Conservation (phyloP, 1,140 invertebrate genomes). For the Ceratina calcarata region DNA sequence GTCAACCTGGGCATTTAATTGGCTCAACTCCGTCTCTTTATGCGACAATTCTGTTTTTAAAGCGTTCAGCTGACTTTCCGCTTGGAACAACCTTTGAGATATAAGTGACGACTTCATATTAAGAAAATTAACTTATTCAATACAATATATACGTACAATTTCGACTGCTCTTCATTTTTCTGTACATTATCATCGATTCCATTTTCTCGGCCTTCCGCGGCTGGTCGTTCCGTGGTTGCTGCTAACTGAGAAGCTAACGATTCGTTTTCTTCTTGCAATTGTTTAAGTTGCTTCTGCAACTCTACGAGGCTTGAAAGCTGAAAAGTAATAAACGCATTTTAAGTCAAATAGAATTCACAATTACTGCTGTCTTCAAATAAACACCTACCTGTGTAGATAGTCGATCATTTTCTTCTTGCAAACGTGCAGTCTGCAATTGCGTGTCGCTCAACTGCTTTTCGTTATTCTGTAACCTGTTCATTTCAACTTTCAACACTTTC, state of each 20-base stretch:
- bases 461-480: constrained; percentile 73
- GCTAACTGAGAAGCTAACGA: constrained; percentile 73
- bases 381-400: constrained; percentile 80
- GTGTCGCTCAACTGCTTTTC: constrained; percentile 60
- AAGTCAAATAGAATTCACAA: neutral
- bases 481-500: constrained; percentile 61
- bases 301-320: constrained; percentile 58
- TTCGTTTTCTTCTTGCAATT: constrained; percentile 79
- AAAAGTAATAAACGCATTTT: constrained; percentile 6
- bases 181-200: constrained; percentile 78
- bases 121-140: neutral
- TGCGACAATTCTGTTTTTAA: constrained; percentile 71
- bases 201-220: constrained; percentile 80
- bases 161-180: constrained; percentile 61
- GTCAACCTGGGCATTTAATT: constrained; percentile 76
- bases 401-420: constrained; percentile 80
- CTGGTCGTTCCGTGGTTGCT: constrained; percentile 72
- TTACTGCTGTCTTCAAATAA: constrained; percentile 16
- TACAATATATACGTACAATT: constrained; percentile 70
- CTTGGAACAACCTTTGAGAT: constrained; percentile 67
- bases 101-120: neutral
- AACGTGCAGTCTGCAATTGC: constrained; percentile 66
- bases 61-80: constrained; percentile 72
- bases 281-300: constrained; percentile 69
- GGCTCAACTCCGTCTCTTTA: constrained; percentile 78